These are phyloP conservation scores for Thomomys bottae DNA, from an alignment of 2,113 vertebrate genomes.

Conservation along the genomic window DNA sequence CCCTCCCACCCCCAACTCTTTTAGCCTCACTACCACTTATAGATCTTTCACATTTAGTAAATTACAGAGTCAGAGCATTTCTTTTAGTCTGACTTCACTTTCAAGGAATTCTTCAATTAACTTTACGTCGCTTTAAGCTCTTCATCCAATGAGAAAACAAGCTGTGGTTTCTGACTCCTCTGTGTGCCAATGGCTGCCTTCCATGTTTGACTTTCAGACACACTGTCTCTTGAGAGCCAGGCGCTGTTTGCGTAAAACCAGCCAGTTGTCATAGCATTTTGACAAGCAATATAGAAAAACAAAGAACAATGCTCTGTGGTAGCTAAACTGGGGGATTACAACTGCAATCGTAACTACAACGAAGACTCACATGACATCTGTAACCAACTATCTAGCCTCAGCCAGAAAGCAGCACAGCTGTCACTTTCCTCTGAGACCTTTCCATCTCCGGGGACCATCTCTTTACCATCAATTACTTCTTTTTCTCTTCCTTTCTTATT, in stretches of 20 bases:
- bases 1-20: constrained; percentile 74
- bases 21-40: constrained; percentile 83
- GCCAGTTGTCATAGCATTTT: constrained; percentile 85
- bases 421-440: not conserved
- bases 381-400: constrained; percentile 10
- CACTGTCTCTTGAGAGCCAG: constrained; percentile 82
- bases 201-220: constrained; percentile 84
- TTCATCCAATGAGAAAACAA: constrained; percentile 87
- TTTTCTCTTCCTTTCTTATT: not conserved
- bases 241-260: constrained; percentile 84
- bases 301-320: constrained; percentile 72
- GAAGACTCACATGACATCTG: constrained; percentile 28
- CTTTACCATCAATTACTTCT: constrained; percentile 34
- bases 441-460: not conserved
- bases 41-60: constrained; percentile 85
- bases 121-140: constrained; percentile 88
- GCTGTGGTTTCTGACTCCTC: constrained; percentile 85
- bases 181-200: constrained; percentile 86
- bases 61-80: constrained; percentile 83
- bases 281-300: constrained; percentile 81
- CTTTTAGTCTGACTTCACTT: constrained; percentile 89
- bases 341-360: constrained; percentile 36
- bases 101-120: constrained; percentile 92
- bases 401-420: constrained; percentile 31
- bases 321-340: constrained; percentile 71